These are phyloP conservation scores for Menura novaehollandiae DNA, from an alignment of 2,113 vertebrate genomes.

Conservation along the genomic window DNA sequence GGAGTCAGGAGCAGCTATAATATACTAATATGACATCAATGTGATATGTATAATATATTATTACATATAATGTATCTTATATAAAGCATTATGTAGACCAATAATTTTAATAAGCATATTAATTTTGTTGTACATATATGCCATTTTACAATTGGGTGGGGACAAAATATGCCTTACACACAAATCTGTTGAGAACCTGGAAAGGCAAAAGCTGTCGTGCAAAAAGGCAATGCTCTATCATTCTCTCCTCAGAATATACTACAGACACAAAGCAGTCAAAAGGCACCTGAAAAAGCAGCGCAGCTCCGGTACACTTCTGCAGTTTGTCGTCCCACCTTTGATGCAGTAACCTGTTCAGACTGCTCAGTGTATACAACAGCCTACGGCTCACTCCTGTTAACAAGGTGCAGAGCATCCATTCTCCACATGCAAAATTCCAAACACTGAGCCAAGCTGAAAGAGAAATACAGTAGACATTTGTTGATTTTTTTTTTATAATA, in stretches of 20 bases:
- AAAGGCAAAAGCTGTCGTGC: background rate
- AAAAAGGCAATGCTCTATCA: background rate
- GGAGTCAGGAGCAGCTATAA: background rate
- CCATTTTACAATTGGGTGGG: background rate
- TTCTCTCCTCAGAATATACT: background rate
- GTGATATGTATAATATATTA: background rate
- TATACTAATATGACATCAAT: background rate
- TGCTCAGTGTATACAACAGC: background rate
- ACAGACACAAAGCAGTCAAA: background rate
- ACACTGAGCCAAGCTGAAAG: constrained; percentile 33
- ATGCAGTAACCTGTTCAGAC: background rate
- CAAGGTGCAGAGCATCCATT: constrained; percentile 37
- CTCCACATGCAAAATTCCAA: constrained; percentile 53
- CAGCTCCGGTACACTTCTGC: background rate
- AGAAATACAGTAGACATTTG: constrained; percentile 66
- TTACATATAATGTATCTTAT: background rate
- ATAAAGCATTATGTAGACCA: background rate
- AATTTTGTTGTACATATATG: background rate
- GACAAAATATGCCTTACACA: background rate
- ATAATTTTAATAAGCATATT: background rate
- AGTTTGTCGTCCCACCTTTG: background rate
- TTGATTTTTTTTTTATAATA: constrained; percentile 67
- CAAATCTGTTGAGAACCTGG: background rate
- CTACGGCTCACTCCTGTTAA: constrained; percentile 33
- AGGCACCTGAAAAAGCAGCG: background rate